phyloP scores from a whole-genome alignment of 2,888 invertebrate species.

The Acheta domesticus region DNA sequence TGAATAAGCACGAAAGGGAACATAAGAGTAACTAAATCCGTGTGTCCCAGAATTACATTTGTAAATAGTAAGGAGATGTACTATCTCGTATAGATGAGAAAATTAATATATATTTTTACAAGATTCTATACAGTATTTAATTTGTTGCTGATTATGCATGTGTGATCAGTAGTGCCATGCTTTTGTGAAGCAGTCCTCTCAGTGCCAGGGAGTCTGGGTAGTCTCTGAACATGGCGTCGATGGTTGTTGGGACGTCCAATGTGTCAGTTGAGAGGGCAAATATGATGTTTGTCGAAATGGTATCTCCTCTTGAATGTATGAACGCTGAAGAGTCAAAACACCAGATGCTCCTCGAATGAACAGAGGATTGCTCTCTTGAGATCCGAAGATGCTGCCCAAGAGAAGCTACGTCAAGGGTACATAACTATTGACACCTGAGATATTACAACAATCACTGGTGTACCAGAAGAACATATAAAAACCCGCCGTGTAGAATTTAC shows the following conservation, averaged over 20 bases:
- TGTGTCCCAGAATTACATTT: no score
- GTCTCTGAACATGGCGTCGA: neutral
- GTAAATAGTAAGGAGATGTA: no score
- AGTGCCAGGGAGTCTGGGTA: no score
- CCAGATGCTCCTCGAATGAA: conserved; percentile 52
- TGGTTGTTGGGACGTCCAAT: neutral
- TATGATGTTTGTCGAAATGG: neutral
- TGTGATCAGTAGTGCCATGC: no score
- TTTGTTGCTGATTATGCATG: no score
- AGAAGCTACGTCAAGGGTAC: conserved; percentile 51
- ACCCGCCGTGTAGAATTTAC: conserved; percentile 81
- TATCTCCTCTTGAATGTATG: conserved; percentile 30
- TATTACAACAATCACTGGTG: conserved; percentile 70
- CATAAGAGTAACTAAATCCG: no score
- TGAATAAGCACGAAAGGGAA: no score
- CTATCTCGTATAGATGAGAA: no score
- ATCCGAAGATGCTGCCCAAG: conserved; percentile 52
- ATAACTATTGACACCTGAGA: conserved; percentile 64
- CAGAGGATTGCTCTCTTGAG: conserved; percentile 52
- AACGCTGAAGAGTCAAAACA: conserved; percentile 39
- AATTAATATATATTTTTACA: no score
- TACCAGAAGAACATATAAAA: conserved; percentile 87
- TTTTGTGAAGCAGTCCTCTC: no score
- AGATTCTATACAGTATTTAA: no score
- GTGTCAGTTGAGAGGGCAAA: neutral